Evolutionary conservation across 2,888 invertebrate genomes (phyloP).

Genomic region (Mongoloraphidia duomilia): DNA sequence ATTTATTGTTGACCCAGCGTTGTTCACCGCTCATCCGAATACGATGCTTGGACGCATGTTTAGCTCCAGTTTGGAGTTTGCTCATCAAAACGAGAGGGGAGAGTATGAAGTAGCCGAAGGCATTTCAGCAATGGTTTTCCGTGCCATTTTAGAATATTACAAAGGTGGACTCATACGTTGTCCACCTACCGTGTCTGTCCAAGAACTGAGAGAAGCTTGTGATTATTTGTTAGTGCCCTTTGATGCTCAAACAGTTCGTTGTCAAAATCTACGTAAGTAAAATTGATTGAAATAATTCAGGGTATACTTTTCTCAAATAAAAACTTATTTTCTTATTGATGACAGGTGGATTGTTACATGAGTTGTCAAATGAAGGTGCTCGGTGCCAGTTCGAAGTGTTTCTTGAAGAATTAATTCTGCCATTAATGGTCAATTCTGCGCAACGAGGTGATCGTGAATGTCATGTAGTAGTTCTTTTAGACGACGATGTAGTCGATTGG

Average conservation of each 20-base stretch:
- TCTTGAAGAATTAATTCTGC: constrained; percentile 86
- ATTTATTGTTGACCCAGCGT: constrained; percentile 71
- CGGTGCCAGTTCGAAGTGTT: constrained; percentile 92
- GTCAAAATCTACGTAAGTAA: constrained; percentile 82
- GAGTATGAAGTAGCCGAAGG: constrained; percentile 95
- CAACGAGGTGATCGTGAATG: constrained; percentile 94
- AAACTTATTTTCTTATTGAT: constrained; percentile 9
- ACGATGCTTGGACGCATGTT: constrained; percentile 99
- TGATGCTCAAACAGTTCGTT: constrained; percentile 87
- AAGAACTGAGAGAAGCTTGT: constrained; percentile 94
- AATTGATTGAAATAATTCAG: neutral
- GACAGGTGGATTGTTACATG: constrained; percentile 83
- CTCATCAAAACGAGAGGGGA: constrained; percentile 88
- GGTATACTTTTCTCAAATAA: neutral
- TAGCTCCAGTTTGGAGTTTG: constrained; percentile 79
- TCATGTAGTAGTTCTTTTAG: constrained; percentile 88
- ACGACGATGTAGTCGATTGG: constrained; percentile 96
- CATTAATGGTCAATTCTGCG: constrained; percentile 89
- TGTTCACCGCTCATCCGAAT: constrained; percentile 90
- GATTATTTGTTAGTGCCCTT: constrained; percentile 97
- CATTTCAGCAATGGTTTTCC: constrained; percentile 86
- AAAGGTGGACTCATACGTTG: constrained; percentile 82
- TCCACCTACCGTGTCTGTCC: constrained; percentile 90
- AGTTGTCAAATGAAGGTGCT: constrained; percentile 98
- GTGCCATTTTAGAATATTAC: constrained; percentile 91